Conservation (phyloP, 2,888 invertebrate genomes). For the Apamea epomidion region DNA sequence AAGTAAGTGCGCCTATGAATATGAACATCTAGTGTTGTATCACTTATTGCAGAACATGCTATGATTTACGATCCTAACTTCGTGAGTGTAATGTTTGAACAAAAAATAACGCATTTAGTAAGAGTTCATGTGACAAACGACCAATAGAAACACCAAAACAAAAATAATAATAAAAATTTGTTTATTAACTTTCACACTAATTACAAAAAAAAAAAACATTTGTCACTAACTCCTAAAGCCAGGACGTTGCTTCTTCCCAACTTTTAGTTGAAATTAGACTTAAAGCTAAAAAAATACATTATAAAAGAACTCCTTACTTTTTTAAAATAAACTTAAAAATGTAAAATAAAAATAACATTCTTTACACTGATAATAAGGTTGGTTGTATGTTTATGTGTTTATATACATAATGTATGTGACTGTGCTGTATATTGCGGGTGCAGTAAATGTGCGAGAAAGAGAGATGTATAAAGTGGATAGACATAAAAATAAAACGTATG, state of each 20-base stretch:
- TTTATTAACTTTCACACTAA: conserved; percentile 61
- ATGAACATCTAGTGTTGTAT: conserved; percentile 15
- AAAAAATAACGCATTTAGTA: background rate
- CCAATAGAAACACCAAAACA: conserved; percentile 46
- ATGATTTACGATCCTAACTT: background rate
- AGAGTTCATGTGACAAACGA: conserved; percentile 12
- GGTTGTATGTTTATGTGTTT: conserved; percentile 30
- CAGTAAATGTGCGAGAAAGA: background rate
- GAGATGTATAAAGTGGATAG: conserved; percentile 26
- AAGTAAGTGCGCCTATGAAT: conserved; percentile 11
- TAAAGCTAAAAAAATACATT: conserved; percentile 62
- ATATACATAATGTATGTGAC: conserved; percentile 38
- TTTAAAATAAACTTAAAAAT: conserved; percentile 59
- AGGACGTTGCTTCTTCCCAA: conserved; percentile 39
- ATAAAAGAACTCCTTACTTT: conserved; percentile 55
- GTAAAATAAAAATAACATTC: conserved; percentile 60
- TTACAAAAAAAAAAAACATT: conserved; percentile 50
- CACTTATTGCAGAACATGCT: conserved; percentile 10
- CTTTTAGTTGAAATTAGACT: conserved; percentile 58
- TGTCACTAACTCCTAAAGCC: conserved; percentile 41
- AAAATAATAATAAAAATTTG: conserved; percentile 37
- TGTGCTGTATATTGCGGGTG: conserved; percentile 10
- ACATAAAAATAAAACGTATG: conserved; percentile 18
- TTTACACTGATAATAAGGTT: conserved; percentile 52
- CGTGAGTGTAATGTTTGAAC: conserved; percentile 8